These are phyloP conservation scores for Argopecten irradians DNA, from an alignment of 1,140 invertebrate genomes.

Conservation along the genomic window DNA sequence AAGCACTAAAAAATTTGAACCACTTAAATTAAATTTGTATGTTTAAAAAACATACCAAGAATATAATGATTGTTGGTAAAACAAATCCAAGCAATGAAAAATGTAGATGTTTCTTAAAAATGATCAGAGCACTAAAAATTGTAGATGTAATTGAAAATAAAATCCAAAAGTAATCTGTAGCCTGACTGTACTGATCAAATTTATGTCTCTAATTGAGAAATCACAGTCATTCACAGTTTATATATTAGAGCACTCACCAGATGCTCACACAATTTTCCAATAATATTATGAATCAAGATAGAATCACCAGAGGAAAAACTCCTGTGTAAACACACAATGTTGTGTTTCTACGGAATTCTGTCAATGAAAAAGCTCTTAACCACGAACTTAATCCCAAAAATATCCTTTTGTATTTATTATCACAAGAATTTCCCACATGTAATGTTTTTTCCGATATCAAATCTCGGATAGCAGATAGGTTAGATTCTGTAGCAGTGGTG, in stretches of 20 bases:
- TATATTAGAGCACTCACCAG: neutral
- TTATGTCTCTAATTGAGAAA: neutral
- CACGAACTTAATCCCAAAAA: too few species aligned
- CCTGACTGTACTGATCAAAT: neutral
- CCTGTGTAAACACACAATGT: neutral
- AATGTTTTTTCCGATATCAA: neutral
- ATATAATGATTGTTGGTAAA: too few species aligned
- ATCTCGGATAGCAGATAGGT: neutral
- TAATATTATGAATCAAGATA: neutral
- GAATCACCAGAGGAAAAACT: neutral
- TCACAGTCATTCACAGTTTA: neutral
- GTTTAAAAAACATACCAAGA: too few species aligned
- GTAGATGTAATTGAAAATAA: too few species aligned
- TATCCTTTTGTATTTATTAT: too few species aligned
- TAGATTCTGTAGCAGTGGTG: neutral
- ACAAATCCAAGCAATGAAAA: too few species aligned
- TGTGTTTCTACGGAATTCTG: neutral
- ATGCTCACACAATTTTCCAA: neutral
- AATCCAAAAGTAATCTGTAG: neutral
- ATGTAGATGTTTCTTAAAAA: too few species aligned
- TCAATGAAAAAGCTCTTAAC: conserved; percentile 12
- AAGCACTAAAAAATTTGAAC: neutral
- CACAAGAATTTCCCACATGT: too few species aligned
- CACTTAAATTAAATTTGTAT: too few species aligned
- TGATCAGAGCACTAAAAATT: too few species aligned